Conservation (phyloP, 2,797 vertebrate genomes). For the Typhlichthys subterraneus region DNA sequence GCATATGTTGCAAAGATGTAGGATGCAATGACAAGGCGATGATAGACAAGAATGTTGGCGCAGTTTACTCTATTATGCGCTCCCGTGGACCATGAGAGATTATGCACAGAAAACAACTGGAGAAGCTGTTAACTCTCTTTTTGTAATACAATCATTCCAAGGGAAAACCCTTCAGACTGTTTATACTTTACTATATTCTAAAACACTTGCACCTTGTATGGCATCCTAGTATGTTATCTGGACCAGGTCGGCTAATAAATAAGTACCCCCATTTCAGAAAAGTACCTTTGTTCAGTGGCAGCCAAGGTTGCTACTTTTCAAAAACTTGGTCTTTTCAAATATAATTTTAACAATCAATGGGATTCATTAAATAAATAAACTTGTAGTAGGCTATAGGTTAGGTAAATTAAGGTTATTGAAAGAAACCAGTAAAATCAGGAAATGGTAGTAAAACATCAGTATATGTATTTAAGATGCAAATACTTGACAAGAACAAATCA, state of each 20-base stretch:
- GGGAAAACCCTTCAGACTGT: slow-evolving; percentile 21
- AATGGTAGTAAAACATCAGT: background rate
- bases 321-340: too few relatives aligned
- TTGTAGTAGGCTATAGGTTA: background rate
- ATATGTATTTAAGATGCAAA: background rate
- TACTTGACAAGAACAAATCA: background rate
- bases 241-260: background rate
- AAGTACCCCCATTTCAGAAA: too few relatives aligned
- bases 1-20: slow-evolving; percentile 65
- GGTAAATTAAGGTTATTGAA: background rate
- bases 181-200: slow-evolving; percentile 23
- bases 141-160: slow-evolving; percentile 32
- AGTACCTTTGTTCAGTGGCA: background rate
- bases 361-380: background rate
- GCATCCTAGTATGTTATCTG: background rate
- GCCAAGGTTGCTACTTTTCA: too few relatives aligned
- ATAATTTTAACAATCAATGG: too few relatives aligned
- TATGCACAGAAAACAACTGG: slow-evolving; percentile 31
- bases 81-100: slow-evolving; percentile 43
- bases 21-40: slow-evolving; percentile 58
- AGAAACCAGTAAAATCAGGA: background rate
- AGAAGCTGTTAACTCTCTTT: slow-evolving; percentile 32
- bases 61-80: slow-evolving; percentile 46
- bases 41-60: slow-evolving; percentile 65
- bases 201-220: slow-evolving; percentile 9